Evolutionary conservation across 2,113 vertebrate genomes (phyloP).

Genomic region (Panthera tigris): DNA sequence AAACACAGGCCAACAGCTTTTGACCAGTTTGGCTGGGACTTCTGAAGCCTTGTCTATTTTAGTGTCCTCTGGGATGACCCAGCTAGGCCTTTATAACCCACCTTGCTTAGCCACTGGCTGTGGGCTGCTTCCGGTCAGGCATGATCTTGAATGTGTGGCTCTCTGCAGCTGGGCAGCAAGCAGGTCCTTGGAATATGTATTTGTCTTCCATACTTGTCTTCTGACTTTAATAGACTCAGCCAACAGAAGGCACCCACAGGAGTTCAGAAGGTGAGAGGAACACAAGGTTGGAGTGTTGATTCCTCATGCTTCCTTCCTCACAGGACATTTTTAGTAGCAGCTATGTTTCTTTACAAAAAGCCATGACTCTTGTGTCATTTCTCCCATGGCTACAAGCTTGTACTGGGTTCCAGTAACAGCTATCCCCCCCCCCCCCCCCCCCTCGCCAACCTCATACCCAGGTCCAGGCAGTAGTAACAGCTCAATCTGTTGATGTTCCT

Average conservation of each 20-base stretch:
- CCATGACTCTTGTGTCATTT: background rate
- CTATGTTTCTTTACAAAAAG: background rate
- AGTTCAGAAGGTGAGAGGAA: background rate
- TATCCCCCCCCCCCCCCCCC: background rate
- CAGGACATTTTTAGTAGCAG: background rate
- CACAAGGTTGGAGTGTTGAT: too few species aligned
- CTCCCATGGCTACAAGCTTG: too few species aligned
- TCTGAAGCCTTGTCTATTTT: background rate
- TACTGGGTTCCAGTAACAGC: background rate
- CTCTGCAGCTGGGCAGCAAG: background rate
- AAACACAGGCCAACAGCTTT: background rate
- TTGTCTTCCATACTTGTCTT: background rate
- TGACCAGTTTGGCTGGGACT: fast-evolving
- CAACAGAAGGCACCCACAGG: background rate
- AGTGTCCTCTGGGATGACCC: background rate
- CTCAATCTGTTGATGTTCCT: background rate
- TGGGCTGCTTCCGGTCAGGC: background rate
- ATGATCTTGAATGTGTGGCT: background rate
- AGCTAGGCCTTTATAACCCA: background rate
- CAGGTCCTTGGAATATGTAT: background rate
- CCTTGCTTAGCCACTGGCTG: fast-evolving
- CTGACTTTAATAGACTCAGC: background rate
- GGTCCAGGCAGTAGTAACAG: background rate
- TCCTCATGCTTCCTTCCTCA: background rate
- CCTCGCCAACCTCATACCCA: background rate